Evolutionary conservation across 2,888 invertebrate species (phyloP), one percentile per base, ranked within the genome.

Genomic region (Allophyes oxyacanthae): DNA sequence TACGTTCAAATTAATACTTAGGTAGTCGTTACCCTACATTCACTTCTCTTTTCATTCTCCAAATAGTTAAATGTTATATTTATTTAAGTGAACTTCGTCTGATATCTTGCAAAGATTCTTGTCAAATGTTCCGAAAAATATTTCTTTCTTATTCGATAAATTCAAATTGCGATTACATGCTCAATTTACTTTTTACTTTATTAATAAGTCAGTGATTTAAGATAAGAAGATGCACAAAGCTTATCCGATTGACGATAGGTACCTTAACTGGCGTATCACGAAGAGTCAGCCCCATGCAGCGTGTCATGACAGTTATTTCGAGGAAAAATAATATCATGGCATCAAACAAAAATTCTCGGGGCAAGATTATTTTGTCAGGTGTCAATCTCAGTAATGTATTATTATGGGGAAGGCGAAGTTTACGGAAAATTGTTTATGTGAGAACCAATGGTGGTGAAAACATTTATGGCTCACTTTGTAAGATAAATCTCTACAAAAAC

Each of bases 401-500:
- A 77, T 77, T 75, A 40, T 37, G 68, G 71, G 70, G 72, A 73
- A 65, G 56, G 56, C 67, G 71, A 48, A 30, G 38, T 40, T 64
- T 64, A 50, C 73, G 72, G 65, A 77, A 77, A 77, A 77, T 73
- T 79, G 78, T 77, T 82, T 81, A 82, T 81, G 80, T 82, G 82
- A 75, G 77, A 83, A 75, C 83, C 83, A 87, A 88, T 87, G 85
- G 85, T 64, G 82, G 72, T 68, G 86, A 86, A 87, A 85, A 87
- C 86, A 40, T 87, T 87, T 85, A 40, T 44, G 36, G 44, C 81
- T 79, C 79, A 65, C 52, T 53, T 59, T 53, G 36, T 44, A 15
- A 59, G 45, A 58, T 63, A 37, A 42, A 51, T 57, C n/a, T 57
- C 6, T 34, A 9, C n/a, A 25, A 25, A 56, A 62, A 53, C 44